Evolutionary conservation across 2,113 vertebrate genomes (phyloP), one percentile per base, ranked within the genome.

Genomic region (Cyanoliseus patagonus): DNA sequence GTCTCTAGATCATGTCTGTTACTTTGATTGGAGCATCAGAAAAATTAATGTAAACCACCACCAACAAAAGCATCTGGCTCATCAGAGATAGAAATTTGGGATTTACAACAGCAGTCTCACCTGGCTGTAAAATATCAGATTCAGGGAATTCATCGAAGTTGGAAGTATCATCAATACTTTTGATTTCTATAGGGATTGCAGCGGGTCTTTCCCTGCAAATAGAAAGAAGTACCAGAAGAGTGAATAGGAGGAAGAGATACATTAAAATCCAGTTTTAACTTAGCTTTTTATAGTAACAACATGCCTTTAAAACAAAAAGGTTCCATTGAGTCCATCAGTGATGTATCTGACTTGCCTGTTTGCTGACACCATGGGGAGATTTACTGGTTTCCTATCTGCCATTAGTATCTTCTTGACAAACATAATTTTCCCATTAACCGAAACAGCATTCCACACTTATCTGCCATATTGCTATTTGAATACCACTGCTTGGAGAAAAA

Each of bases 141-240:
- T 99, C 99, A 1, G 99, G 99, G 97, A 99, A 99, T 86, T 99
- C 99, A 67, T 99, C 99, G 1, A 99, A 99, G 98, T 99, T 99
- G 14, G 99, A 99, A 76, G 99, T 99, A 96, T 99, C 99, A 68
- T 99, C 99, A 37, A 99, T 99, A 85, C 99, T 99, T 97, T 99
- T 99, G 96, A 99, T 99, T 97, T 99, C 99, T 86, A 99, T 99
- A 44, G 99, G 99, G 92, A 99, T 99, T 74, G 99, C 99, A 70
- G 99, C 99, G 31, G 99, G 99, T 88, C 99, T 98, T 95, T 99
- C 99, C 97, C 99, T 99, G 94, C 17, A 93, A 37, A 90, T 9
- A 52, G 47, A 80, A 95, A 76, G 23, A 75, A 86, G 52, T 19
- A 22, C 17, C 75, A 89, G 19, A 82, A 35, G 3, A 69, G n/a